Base-by-base conservation (phyloP, 2,797 vertebrate genomes). In the Merluccius polli region DNA sequence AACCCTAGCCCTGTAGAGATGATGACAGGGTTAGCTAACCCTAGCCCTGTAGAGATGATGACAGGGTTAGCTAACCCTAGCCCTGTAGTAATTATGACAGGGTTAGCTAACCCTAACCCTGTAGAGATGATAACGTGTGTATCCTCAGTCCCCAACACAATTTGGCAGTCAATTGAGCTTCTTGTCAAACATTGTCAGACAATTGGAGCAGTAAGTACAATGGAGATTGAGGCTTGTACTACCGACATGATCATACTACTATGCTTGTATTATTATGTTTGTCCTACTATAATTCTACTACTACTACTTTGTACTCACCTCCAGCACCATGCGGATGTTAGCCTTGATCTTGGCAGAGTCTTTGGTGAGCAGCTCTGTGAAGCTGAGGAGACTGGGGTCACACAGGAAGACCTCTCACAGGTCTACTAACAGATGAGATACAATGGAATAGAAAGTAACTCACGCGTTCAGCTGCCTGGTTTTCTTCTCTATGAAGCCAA, bases 311-410 rank as follows among this genome's bases (percentile, higher is more conserved):
- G n/a, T 13, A 78, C 84, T 79, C 75, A 96, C 96, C 95, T 97
- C 95, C 72, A 96, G 88, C 78, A 97, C 94, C 93, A 97, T 91
- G 44, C 95, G 94, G 81, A 97, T 97, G 86, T 96, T 94, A 72
- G 95, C 96, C 89, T 96, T 97, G 78, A 97, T 97, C 87, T 95
- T 96, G 73, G 95, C 92, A 0, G 95, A 93, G 82, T 97, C 95
- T 92, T 94, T 95, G 73, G 93, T 95, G 73, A 97, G 93, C 78
- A 87, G 89, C 81, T 97, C 89, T 2, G 94, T 94, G 82, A 95
- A 93, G 79, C 96, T 97, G 84, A 32, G 67, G 31, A 30, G 16
- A 18, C 31, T 8, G 67, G 27, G 13, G 67, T 65, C 59, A 65
- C 59, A 29, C 38, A 75, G 0, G 29, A 27, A 73, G 0, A 73